Evolutionary conservation across 1,140 invertebrate species (phyloP).

Genomic region (Atta texana): DNA sequence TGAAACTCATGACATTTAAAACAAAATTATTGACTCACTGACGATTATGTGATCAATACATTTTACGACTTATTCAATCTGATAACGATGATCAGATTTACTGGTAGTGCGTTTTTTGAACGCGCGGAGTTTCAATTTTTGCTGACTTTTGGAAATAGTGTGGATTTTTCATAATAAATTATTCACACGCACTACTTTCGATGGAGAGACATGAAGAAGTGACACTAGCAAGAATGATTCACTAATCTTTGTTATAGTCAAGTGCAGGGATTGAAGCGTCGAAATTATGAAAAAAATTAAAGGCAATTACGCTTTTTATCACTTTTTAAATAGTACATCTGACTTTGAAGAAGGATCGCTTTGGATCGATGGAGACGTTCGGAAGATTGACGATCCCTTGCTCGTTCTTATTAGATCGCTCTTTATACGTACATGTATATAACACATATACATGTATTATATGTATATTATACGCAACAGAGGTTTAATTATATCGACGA

Average conservation of each 20-base stretch:
- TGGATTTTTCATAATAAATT: constrained; percentile 64
- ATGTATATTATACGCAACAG: constrained; percentile 59
- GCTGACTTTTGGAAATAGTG: constrained; percentile 35
- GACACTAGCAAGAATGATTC: neutral
- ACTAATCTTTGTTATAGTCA: neutral
- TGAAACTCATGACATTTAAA: neutral
- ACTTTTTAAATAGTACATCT: constrained; percentile 24
- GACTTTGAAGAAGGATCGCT: neutral
- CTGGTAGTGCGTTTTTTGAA: neutral
- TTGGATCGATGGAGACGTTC: constrained; percentile 55
- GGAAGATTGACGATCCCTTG: constrained; percentile 67
- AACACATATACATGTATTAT: constrained; percentile 25
- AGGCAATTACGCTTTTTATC: constrained; percentile 34
- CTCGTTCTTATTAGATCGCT: constrained; percentile 65
- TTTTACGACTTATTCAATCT: neutral
- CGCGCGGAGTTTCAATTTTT: constrained; percentile 3
- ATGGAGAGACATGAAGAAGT: neutral
- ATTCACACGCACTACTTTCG: constrained; percentile 41
- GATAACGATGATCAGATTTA: neutral
- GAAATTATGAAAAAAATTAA: neutral
- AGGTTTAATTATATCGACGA: constrained; percentile 60
- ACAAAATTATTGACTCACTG: neutral
- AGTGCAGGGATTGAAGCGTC: constrained; percentile 3
- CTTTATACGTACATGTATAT: constrained; percentile 64
- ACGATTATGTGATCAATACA: neutral